phyloP scores from a whole-genome alignment of 2,888 invertebrate species.

The Corythucha ciliata region DNA sequence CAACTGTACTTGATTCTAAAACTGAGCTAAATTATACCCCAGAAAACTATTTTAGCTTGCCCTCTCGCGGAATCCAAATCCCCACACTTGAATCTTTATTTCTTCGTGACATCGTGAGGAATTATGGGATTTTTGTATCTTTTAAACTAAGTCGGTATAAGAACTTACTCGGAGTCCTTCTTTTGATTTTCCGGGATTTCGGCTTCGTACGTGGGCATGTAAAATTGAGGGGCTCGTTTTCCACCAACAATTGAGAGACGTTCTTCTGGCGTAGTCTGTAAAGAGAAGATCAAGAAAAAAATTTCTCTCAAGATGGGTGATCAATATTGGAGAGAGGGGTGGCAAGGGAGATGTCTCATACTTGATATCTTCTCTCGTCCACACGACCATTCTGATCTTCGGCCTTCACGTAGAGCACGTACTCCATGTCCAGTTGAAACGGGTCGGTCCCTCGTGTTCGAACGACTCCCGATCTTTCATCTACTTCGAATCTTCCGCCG shows the following conservation, averaged over 20 bases:
- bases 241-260: constrained; percentile 92
- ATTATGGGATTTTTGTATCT: too few relatives aligned
- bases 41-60: too few relatives aligned
- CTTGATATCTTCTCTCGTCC: constrained; percentile 78
- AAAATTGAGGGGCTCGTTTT: constrained; percentile 94
- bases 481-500: constrained; percentile 68
- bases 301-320: neutral
- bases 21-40: too few relatives aligned
- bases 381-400: constrained; percentile 90
- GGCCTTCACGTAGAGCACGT: constrained; percentile 90
- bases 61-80: too few relatives aligned
- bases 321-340: neutral
- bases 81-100: too few relatives aligned
- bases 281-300: constrained; percentile 1
- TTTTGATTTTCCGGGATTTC: constrained; percentile 95
- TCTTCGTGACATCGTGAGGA: too few relatives aligned
- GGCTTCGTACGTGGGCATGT: constrained; percentile 87
- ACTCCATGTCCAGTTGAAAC: constrained; percentile 92
- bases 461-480: constrained; percentile 85
- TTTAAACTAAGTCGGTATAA: too few relatives aligned
- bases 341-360: neutral
- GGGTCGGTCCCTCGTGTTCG: constrained; percentile 83
- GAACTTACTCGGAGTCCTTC: constrained; percentile 88
- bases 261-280: constrained; percentile 72
- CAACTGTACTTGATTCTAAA: too few relatives aligned